Base-by-base conservation (phyloP, 2,113 vertebrate species). In the Apteryx mantelli region DNA sequence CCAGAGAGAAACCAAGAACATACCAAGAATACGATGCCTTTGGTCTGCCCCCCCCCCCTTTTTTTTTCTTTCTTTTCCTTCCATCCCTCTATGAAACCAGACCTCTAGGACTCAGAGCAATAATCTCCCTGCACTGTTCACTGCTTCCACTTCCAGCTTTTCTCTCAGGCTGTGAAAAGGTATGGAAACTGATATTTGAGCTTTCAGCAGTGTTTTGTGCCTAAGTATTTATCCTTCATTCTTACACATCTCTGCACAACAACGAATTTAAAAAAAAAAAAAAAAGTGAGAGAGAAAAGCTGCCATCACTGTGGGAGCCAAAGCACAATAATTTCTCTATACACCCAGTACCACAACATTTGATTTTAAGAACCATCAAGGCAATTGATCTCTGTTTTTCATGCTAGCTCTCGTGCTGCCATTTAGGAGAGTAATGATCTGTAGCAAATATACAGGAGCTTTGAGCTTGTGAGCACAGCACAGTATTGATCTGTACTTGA, bases 351-450 rank as follows among this genome's bases (percentile, higher is more conserved):
- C 11, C 79, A 60, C 21, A 82, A 53, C n/a, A 86, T 69, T 86
- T 68, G 58, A 74, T 85, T 94, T 89, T 70, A 91, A 89, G 58
- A 55, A 61, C 25, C 24, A 9, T 4, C 4, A 4, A 80, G 44
- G 48, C 89, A 85, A 93, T 77, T 78, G 65, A 40, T 63, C 40
- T 26, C 66, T 95, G 13, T 42, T 26, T 73, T 83, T 82, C 46
- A n/a, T 77, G 91, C 65, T 1, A 2, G 53, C 46, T 50, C 68
- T 91, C 3, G 0, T 75, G 66, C 48, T 86, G 82, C 78, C 78
- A 50, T 77, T 97, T 83, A 94, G 50, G 58, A 92, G 89, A 80
- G 48, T 36, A 95, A 77, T 52, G 75, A 95, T 14, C 50, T 93
- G 58, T 55, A 80, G 58, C 30, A 83, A 88, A 92, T 22, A 19